phyloP scores from a whole-genome alignment of 2,797 vertebrate species.

The Erpetoichthys calabaricus region DNA sequence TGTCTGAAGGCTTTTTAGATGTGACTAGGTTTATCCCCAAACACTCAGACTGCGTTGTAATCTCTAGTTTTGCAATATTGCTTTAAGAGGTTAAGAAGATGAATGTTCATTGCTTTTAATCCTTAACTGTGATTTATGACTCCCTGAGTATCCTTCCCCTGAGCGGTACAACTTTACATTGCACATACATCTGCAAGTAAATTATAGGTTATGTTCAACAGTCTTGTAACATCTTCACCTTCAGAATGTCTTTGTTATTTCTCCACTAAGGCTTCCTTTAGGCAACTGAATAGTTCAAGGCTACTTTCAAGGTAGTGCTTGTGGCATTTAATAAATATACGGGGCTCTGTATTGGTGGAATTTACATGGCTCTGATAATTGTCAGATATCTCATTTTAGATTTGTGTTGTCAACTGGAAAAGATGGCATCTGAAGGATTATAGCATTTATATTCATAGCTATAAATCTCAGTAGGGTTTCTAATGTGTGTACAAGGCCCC shows the following conservation, averaged over 20 bases:
- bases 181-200: conserved; percentile 41
- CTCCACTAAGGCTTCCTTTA: conserved; percentile 34
- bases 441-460: no score
- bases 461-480: no score
- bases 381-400: conserved; percentile 24
- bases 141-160: conserved; percentile 34
- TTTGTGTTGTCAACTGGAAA: no score
- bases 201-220: conserved; percentile 40
- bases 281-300: conserved; percentile 36
- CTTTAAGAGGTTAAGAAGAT: conserved; percentile 64
- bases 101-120: conserved; percentile 73
- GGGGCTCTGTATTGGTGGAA: conserved; percentile 33
- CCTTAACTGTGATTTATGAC: conserved; percentile 59
- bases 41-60: conserved; percentile 44
- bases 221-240: conserved; percentile 44
- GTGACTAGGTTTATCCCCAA: conserved; percentile 38
- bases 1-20: conserved; percentile 37
- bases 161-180: conserved; percentile 43
- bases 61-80: conserved; percentile 50
- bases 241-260: conserved; percentile 37
- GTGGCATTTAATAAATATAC: conserved; percentile 35
- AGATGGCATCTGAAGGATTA: no score
- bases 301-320: conserved; percentile 48
- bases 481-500: no score
- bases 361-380: conserved; percentile 25